Percentiles rank a stretch among this genome's conserved stretches.
Conservation (phyloP, 2,888 invertebrate species). For the Coecobrya sp. region DNA sequence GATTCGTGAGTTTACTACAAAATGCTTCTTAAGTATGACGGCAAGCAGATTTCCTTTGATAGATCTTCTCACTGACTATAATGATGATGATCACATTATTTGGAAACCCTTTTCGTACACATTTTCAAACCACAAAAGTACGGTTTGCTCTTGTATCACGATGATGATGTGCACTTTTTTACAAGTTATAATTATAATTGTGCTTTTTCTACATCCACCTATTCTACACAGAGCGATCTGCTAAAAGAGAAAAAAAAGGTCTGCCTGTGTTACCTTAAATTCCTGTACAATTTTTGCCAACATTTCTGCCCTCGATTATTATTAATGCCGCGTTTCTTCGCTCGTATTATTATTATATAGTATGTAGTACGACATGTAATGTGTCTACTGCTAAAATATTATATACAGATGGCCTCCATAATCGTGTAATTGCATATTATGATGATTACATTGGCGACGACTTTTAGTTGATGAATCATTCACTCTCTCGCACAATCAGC, state of each 20-base stretch:
- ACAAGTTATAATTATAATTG: constrained; percentile 80
- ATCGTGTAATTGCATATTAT: constrained; percentile 77
- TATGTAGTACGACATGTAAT: background rate
- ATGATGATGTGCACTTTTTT: constrained; percentile 55
- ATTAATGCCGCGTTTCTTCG: constrained; percentile 57
- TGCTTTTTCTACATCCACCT: constrained; percentile 56
- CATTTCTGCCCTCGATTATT: constrained; percentile 81
- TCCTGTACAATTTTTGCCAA: constrained; percentile 72
- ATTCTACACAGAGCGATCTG: constrained; percentile 50
- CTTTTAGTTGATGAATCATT: constrained; percentile 54
- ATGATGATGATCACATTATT: constrained; percentile 72
- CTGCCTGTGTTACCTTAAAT: constrained; percentile 78
- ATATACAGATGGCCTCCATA: constrained; percentile 80
- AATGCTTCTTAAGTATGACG: constrained; percentile 33
- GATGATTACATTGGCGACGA: constrained; percentile 80
- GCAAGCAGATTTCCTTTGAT: constrained; percentile 20
- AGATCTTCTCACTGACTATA: constrained; percentile 32
- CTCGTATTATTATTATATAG: background rate
- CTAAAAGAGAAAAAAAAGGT: constrained; percentile 73
- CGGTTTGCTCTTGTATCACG: constrained; percentile 30
- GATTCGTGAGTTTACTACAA: constrained; percentile 57
- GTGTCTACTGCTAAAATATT: constrained; percentile 56
- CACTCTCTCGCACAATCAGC: background rate
- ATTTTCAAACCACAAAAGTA: constrained; percentile 73
- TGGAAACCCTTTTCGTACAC: constrained; percentile 76